Base-by-base conservation (phyloP, 2,113 vertebrate genomes). In the Odocoileus virginianus region DNA sequence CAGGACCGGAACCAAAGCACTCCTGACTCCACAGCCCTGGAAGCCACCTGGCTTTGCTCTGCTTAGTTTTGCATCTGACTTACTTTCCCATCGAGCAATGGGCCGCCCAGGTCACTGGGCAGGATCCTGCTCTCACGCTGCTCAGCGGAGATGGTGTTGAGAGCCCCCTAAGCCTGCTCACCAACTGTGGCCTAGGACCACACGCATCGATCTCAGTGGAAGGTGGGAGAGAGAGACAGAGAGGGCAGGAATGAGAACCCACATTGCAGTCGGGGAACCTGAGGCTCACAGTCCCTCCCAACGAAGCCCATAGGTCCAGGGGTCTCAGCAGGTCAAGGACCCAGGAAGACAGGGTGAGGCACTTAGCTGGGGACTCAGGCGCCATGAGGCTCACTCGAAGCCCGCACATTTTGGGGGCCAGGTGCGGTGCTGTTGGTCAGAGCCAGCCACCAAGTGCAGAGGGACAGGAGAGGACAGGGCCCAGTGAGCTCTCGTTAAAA, bases 71-170 rank as follows among this genome's bases (percentile, higher is more conserved):
- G 50, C 36, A 58, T 89, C 84, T 47, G 57, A 43, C 36, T 92
- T 33, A 36, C 27, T 25, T 55, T 25, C 85, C 15, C 61, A 40
- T 13, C 15, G 10, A 78, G 28, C 23, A 25, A 43, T 23, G 40
- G 16, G 25, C 0, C 14, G 28, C 67, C 50, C 16, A 58, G 15
- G 25, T 43, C 54, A 4, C 0, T 1, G 45, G 27, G n/a, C 57
- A 45, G 54, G 40, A 13, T 5, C 52, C 28, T 45, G 33, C 33
- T 76, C 28, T 9, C 30, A 5, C 1, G 4, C 16, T 3, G 40
- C 45, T 78, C n/a, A 1, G 25, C 30, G 71, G 28, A 89, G 36
- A 15, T 0, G 1, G 40, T 2, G 2, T 8, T 30, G 5, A 40
- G 55, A 64, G 45, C 11, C 27, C 14, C 45, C 14, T 2, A 30